A percentile compares a stretch with the other conserved stretches of the same genome.
Conservation (phyloP, 1,140 invertebrate genomes). For the Drosophila littoralis region DNA sequence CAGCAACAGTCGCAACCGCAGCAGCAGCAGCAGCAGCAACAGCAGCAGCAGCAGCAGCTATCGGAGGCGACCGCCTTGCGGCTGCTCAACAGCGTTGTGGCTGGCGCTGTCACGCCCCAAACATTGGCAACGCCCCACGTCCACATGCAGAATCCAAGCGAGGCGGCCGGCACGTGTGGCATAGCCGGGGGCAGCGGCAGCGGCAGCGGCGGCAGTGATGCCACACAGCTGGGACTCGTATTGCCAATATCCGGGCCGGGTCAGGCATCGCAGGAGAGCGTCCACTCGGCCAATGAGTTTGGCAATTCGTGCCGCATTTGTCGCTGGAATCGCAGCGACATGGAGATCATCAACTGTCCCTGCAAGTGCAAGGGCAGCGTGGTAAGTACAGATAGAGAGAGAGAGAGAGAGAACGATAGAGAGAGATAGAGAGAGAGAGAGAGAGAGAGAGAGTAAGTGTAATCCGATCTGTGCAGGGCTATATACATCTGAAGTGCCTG, state of each 20-base stretch:
- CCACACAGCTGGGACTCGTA: slow-evolving; percentile 17
- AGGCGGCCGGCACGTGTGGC: not conserved
- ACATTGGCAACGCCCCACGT: not conserved
- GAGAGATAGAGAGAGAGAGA: not conserved
- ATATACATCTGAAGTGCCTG: slow-evolving; percentile 72
- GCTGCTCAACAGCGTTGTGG: slow-evolving; percentile 47
- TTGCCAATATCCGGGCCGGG: slow-evolving; percentile 8
- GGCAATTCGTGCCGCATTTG: slow-evolving; percentile 79
- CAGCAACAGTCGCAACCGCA: slow-evolving; percentile 8
- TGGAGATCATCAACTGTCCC: slow-evolving; percentile 72
- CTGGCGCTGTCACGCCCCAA: not conserved
- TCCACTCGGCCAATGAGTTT: slow-evolving; percentile 67
- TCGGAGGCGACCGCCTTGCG: slow-evolving; percentile 60
- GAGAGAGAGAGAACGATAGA: not conserved
- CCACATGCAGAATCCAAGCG: not conserved
- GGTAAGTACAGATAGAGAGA: slow-evolving; percentile 49
- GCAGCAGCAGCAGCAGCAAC: slow-evolving; percentile 1
- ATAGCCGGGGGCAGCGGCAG: not conserved
- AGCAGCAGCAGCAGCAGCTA: slow-evolving; percentile 2
- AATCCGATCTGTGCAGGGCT: slow-evolving; percentile 45
- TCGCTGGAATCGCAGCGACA: slow-evolving; percentile 73
- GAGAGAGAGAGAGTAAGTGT: not conserved
- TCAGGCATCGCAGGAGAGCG: slow-evolving; percentile 35
- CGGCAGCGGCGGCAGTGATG: not conserved
- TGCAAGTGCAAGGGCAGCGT: slow-evolving; percentile 79